Evolutionary conservation across 2,113 vertebrate species (phyloP), one percentile per base, ranked within the genome.

Genomic region (Thomomys bottae): DNA sequence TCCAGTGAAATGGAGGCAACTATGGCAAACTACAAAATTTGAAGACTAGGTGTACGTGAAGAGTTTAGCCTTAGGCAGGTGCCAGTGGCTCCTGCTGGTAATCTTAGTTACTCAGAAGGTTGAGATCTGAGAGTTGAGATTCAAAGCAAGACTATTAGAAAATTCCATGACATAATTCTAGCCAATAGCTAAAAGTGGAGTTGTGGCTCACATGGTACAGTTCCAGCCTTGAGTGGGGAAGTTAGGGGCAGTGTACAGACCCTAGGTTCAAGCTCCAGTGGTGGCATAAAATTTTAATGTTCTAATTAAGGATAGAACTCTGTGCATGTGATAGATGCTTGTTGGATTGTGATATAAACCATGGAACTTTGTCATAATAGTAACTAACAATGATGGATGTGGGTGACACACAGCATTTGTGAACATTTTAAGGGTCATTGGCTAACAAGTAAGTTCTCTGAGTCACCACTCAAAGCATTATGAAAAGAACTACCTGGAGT

Each of bases 401-500:
- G 81, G n/a, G 21, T 80, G 32, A 82, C 34, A 79, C 64, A 66
- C 30, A 72, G n/a, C 21, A 3, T n/a, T 78, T 78, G 8, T 71
- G 36, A 93, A 7, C 32, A 89, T 81, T 90, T 90, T 45, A 36
- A 88, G 68, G n/a, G n/a, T 54, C 45, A 54, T 4, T 68, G 20
- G n/a, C 26, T 87, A n/a, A 70, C 85, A 88, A 87, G 40, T 30
- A 84, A 84, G 18, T 54, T 17, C 11, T 76, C 7, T 32, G 34
- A 80, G 26, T 40, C 21, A 73, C 45, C 79, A 40, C 6, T 90
- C 1, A 28, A 82, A 21, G 57, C 6, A 36, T 12, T 71, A 2
- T 36, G 84, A 91, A 23, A 82, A 89, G 80, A 94, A 71, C 11
- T 40, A 87, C 63, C 38, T 83, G 45, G 85, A 87, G 9, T 71